Evolutionary conservation across 1,140 invertebrate genomes (phyloP), one percentile per base, ranked within the genome.

Genomic region (Sarcophaga peregrina): DNA sequence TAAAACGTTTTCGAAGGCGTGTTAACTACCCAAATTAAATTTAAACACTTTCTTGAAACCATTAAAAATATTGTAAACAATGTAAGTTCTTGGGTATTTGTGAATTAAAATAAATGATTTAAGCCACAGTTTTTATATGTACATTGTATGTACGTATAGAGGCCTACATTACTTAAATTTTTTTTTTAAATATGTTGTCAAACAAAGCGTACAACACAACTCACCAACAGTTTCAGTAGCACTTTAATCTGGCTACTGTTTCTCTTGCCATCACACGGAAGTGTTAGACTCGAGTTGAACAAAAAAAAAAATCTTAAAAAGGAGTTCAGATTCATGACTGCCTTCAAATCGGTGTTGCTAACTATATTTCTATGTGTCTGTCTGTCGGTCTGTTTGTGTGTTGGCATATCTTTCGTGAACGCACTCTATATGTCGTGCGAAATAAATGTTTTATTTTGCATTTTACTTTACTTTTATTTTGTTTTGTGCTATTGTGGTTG

Each of bases 381-480:
- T 68, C 62, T 62, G 54, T 62, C 10, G 6, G 54, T 20, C 54
- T 58, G 54, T 58, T n/a, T 17, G 62, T 62, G 15, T 20, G 17
- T 20, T 8, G 17, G 62, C 20, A 11, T 20, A 20, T 13, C 45
- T 48, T 7, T 76, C 74, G 74, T 76, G 74, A 76, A 76, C 74
- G 74, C 74, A 76, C 74, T 76, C 74, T 76, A 76, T 76, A 46
- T 76, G 74, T 76, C 74, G 74, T 47, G 45, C 74, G 46, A 76
- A 76, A 76, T 76, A 76, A 76, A 76, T 76, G 74, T 76, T 62
- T 37, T 4, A 37, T 37, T 37, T 37, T 20, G 15, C 17, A 20
- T 68, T 68, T 17, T 20, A 20, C 20, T 76, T 76, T 47, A 0
- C n/a, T 9, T 48, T 76, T 47, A n/a, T 46, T 76, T 47, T 45